Evolutionary conservation across 2,888 invertebrate genomes (phyloP).

Genomic region (Oligia latruncula): DNA sequence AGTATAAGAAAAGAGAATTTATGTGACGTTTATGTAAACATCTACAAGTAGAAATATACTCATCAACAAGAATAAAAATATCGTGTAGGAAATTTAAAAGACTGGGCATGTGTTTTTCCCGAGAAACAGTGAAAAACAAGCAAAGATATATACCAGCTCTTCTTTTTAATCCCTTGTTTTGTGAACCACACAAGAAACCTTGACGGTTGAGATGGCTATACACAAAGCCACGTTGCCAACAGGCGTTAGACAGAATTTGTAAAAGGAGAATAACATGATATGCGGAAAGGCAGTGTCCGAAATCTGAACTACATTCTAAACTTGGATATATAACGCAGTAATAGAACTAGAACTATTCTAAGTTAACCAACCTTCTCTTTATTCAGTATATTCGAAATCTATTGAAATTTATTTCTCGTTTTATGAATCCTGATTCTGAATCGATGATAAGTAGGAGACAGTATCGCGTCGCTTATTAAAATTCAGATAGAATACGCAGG

Average conservation of each 20-base stretch:
- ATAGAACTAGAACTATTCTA: slow-evolving; percentile 16
- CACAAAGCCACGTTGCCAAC: slow-evolving; percentile 46
- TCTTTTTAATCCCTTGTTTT: slow-evolving; percentile 59
- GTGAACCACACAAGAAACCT: slow-evolving; percentile 44
- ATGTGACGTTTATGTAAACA: slow-evolving; percentile 63
- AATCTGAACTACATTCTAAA: slow-evolving; percentile 22
- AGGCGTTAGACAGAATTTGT: slow-evolving; percentile 25
- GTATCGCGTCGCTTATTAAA: slow-evolving; percentile 38
- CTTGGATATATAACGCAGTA: not conserved
- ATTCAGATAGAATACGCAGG: slow-evolving; percentile 53
- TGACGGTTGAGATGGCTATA: slow-evolving; percentile 42
- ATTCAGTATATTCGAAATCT: slow-evolving; percentile 40
- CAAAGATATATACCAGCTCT: slow-evolving; percentile 45
- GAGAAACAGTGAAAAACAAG: slow-evolving; percentile 60
- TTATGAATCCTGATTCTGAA: slow-evolving; percentile 55
- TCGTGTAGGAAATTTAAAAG: slow-evolving; percentile 58
- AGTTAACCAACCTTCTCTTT: slow-evolving; percentile 14
- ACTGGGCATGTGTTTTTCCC: slow-evolving; percentile 51
- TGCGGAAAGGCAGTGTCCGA: slow-evolving; percentile 1
- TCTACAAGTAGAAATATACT: slow-evolving; percentile 47
- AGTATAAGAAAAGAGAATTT: slow-evolving; percentile 57
- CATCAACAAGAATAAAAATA: slow-evolving; percentile 61
- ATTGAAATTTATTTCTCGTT: slow-evolving; percentile 49
- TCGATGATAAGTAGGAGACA: slow-evolving; percentile 43
- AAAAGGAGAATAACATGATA: slow-evolving; percentile 35